Evolutionary conservation across 2,888 invertebrate genomes (phyloP).

Genomic region (Sesia apiformis): DNA sequence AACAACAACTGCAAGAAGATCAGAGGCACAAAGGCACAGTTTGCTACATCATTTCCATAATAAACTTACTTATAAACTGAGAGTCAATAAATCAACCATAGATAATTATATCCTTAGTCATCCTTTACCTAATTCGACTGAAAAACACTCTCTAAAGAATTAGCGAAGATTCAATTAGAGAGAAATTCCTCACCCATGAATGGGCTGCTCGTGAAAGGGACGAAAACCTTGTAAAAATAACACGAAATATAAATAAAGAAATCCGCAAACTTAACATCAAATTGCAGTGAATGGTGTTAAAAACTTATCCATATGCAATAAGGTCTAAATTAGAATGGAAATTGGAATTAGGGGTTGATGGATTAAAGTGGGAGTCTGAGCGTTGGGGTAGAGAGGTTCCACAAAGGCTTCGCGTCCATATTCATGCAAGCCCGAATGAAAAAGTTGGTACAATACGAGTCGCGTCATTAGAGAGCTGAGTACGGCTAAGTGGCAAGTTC

Average conservation of each 20-base stretch:
- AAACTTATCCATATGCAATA: constrained; percentile 3
- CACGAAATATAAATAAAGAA: constrained; percentile 33
- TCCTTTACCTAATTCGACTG: too few relatives aligned
- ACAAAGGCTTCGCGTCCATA: constrained; percentile 35
- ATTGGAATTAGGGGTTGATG: not conserved
- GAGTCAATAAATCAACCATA: too few relatives aligned
- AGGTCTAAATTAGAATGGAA: constrained; percentile 6
- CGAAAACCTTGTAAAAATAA: constrained; percentile 33
- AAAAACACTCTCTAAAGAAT: not conserved
- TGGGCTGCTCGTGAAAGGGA: constrained; percentile 22
- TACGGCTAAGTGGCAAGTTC: constrained; percentile 44
- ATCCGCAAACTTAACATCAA: constrained; percentile 7
- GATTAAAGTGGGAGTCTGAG: constrained; percentile 11
- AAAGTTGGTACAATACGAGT: constrained; percentile 48
- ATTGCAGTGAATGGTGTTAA: not conserved
- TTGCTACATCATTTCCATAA: too few relatives aligned
- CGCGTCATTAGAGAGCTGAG: constrained; percentile 37
- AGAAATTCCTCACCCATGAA: constrained; percentile 39
- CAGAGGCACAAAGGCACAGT: too few relatives aligned
- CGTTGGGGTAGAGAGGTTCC: constrained; percentile 21
- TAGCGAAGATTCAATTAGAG: constrained; percentile 38
- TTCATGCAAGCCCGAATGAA: constrained; percentile 40
- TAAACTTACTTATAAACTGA: too few relatives aligned
- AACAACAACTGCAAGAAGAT: too few relatives aligned
- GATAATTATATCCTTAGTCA: too few relatives aligned